Conservation (phyloP, 2,113 vertebrate species). For the Zapornia atra region DNA sequence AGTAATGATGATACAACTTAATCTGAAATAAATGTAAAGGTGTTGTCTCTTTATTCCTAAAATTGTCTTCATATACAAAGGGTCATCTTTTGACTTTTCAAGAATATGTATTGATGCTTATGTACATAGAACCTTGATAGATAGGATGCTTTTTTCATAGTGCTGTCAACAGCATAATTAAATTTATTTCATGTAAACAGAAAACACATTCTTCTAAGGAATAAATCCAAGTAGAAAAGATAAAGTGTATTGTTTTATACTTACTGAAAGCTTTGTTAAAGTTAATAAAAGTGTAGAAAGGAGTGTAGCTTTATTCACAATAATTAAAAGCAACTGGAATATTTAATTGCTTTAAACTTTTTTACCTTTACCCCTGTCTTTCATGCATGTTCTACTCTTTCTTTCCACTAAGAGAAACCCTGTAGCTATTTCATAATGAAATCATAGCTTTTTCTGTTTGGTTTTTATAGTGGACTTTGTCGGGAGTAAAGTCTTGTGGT, state of each 20-base stretch:
- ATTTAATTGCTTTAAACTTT: background rate
- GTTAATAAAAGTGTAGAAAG: background rate
- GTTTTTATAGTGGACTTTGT: background rate
- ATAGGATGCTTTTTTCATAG: slow-evolving; percentile 5
- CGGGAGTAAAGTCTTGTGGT: background rate
- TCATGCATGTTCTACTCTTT: background rate
- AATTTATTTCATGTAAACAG: slow-evolving; percentile 37
- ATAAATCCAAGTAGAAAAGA: slow-evolving; percentile 10
- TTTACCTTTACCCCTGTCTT: background rate
- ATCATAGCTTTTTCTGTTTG: background rate
- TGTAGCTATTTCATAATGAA: background rate
- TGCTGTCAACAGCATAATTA: background rate
- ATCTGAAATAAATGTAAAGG: background rate
- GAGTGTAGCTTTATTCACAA: background rate
- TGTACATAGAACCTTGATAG: background rate
- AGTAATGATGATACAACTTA: background rate
- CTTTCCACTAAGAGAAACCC: background rate
- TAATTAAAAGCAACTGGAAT: background rate
- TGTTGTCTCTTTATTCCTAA: background rate
- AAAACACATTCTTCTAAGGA: slow-evolving; percentile 26
- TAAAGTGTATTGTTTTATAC: background rate
- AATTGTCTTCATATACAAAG: background rate
- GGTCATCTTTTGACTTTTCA: background rate
- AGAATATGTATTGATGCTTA: background rate
- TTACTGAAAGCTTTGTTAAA: slow-evolving; percentile 19